Base-by-base conservation (phyloP, 2,113 vertebrate species). In the Triplophysa siluroides region DNA sequence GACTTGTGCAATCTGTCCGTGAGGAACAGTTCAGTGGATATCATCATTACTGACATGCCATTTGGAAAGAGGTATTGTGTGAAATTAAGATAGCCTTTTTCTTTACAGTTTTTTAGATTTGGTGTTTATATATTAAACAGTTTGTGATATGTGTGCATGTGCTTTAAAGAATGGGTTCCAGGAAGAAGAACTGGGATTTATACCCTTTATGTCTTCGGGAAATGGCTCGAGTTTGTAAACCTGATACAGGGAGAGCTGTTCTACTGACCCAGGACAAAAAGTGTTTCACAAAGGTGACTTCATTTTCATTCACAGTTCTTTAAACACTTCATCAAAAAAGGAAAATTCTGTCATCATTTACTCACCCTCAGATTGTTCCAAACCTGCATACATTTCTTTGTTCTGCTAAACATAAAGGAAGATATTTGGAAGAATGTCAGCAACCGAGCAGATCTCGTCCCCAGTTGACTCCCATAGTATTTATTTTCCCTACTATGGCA, bases 221-320 rank as follows among this genome's bases (percentile, higher is more conserved):
- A 88, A 98, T 99, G 94, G 95, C 96, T 41, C 95, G 96, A 2
- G 94, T 99, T 78, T 96, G 95, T 85, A 91, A 92, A 3, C 97
- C 96, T 0, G 93, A 92, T 5, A 95, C 95, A 1, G 98, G 97
- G 66, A 94, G 95, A 86, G 98, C 97, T 8, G 95, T 92, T 3
- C 90, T 99, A 6, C 92, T 99, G 7, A 99, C 97, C 0, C 97
- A 99, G 85, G 96, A 99, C 88, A 98, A 96, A 89, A 99, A 99
- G 68, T 99, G 98, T 81, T 99, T 99, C 86, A 71, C 91, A 41
- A 98, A 98, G 96, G 97, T 99, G 91, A 77, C 0, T 38, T 8
- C 6, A 1, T 70, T 52, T 16, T 14, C 13, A 52, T 52, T 52
- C 50, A 54, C 18, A 54, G 50, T 54, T 54, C 50, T 54, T 54